Evolutionary conservation across 1,140 invertebrate species (phyloP), one percentile per base, ranked within the genome.

Genomic region (Drosophila carrolli): DNA sequence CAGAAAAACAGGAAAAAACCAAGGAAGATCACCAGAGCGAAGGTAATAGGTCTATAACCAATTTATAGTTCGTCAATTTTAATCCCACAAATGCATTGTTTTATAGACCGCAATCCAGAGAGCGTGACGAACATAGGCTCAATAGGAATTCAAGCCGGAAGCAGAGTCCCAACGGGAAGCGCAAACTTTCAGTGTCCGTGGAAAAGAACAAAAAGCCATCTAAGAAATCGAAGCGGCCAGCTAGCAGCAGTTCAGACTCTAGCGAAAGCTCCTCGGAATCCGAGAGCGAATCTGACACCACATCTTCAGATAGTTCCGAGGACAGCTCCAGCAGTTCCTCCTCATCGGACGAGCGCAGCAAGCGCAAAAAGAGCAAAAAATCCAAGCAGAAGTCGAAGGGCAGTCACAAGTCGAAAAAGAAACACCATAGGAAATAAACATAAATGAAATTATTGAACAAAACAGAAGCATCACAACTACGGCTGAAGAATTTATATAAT

Each of bases 351-450:
- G 77, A 84, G 8, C 84, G 62, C 11, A 66, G 53, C 8, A 89
- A 84, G 32, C 83, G 54, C 40, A 83, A 74, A 23, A 88, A 54
- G 19, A 70, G 11, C 27, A 77, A 58, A 16, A 82, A 81, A 16
- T 55, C 73, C 2, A 79, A 75, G 32, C 35, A 58, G 11, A 79
- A 88, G 8, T 16, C 81, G 1, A 91, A 81, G 16, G 73, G 68
- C 32, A 86, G 76, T 43, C 65, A 67, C 40, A 90, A 90, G 43
- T 75, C 82, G 0, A 82, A 90, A 47, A 90, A 74, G 38, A 90
- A 84, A 48, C 13, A 40, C 4, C 70, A 74, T 47, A 70, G 58
- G 4, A 85, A 85, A 75, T 84, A 90, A 78, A 53, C 53, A 46
- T 40, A 38, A 51, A 56, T 51, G 47, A 29, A n/a, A 8, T 57